Percentiles rank a stretch among this genome's conserved stretches.
These are phyloP conservation scores for Athripsodes cinereus DNA, from an alignment of 2,888 invertebrate genomes.

Conservation along the genomic window DNA sequence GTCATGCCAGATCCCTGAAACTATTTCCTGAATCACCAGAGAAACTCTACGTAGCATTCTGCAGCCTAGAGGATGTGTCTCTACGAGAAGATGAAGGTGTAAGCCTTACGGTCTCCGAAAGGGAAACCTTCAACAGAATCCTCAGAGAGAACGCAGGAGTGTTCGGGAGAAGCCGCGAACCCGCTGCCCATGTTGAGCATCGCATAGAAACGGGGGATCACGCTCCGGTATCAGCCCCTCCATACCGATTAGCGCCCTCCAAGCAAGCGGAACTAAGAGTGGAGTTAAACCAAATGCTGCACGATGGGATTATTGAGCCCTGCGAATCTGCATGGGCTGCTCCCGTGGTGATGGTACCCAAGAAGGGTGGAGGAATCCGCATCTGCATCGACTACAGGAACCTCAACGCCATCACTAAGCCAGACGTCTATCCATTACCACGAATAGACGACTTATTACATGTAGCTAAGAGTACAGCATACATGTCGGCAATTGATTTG, in stretches of 20 bases:
- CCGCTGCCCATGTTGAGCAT: no score
- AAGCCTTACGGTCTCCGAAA: neutral
- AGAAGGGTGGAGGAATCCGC: constrained; percentile 30
- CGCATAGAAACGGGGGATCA: no score
- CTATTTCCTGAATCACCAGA: neutral
- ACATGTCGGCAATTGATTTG: constrained; percentile 35
- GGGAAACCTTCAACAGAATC: neutral
- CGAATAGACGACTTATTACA: no score
- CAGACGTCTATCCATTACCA: constrained; percentile 34
- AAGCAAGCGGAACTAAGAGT: no score
- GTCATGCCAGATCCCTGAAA: neutral
- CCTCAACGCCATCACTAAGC: no score
- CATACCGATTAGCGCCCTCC: no score
- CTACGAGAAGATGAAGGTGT: neutral
- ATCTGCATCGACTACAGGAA: constrained; percentile 35
- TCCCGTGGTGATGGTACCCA: no score
- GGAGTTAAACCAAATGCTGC: constrained; percentile 29
- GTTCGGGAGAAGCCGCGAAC: no score
- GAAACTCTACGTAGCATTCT: neutral
- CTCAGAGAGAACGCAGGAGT: no score
- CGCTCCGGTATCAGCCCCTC: no score
- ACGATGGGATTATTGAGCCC: constrained; percentile 33
- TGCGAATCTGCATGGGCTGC: constrained; percentile 35
- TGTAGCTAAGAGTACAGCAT: constrained; percentile 26
- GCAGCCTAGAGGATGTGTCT: neutral